phyloP scores from a whole-genome alignment of 2,888 invertebrate genomes.

The Sinodicranocentrus sp. region DNA sequence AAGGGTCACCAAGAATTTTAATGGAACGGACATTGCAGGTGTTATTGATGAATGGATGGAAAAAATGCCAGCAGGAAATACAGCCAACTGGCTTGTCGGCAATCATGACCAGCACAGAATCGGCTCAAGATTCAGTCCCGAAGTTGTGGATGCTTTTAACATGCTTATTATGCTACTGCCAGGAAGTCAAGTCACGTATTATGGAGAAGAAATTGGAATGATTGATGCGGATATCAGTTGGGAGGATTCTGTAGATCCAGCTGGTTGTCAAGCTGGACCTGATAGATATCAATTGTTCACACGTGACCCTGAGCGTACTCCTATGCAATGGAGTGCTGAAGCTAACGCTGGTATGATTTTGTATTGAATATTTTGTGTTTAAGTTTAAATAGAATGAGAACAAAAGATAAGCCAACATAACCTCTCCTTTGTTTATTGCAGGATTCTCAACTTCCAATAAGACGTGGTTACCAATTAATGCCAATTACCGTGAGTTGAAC shows the following conservation, averaged over 20 bases:
- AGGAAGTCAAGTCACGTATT: conserved; percentile 67
- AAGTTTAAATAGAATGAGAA: no score
- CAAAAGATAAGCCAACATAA: not conserved
- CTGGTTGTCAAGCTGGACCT: conserved; percentile 64
- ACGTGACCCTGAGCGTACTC: conserved; percentile 75
- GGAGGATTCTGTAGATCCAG: conserved; percentile 65
- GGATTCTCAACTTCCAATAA: conserved; percentile 66
- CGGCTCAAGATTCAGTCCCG: conserved; percentile 84
- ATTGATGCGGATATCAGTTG: conserved; percentile 51
- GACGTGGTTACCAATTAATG: conserved; percentile 76
- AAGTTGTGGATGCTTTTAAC: conserved; percentile 84
- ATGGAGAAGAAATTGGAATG: conserved; percentile 74
- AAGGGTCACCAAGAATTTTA: conserved; percentile 78
- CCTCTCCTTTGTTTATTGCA: no score
- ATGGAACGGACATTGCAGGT: conserved; percentile 82
- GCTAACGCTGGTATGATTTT: conserved; percentile 78
- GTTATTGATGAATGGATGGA: conserved; percentile 83
- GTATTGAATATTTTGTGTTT: no score
- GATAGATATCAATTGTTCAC: conserved; percentile 71
- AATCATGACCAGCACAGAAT: conserved; percentile 88
- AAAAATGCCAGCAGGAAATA: conserved; percentile 77
- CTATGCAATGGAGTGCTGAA: conserved; percentile 76
- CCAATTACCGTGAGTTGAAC: conserved; percentile 77
- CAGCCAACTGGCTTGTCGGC: conserved; percentile 82
- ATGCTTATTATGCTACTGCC: conserved; percentile 90